phyloP scores from a whole-genome alignment of 2,113 vertebrate species.

The Gallinago jamesoni region DNA sequence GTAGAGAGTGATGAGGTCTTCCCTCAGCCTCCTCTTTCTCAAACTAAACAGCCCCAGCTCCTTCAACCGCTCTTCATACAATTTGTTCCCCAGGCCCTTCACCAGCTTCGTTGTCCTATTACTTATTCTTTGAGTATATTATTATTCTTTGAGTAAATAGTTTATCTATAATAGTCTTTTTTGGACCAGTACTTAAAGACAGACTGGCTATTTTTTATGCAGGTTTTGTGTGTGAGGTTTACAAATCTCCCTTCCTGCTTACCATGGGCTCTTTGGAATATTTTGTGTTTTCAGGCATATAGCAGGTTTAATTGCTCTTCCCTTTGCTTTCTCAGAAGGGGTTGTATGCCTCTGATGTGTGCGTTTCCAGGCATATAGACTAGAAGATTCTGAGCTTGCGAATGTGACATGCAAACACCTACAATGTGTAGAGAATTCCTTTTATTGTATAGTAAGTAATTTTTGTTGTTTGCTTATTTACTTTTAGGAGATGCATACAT shows the following conservation, averaged over 20 bases:
- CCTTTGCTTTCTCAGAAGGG: not conserved
- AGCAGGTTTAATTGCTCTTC: not conserved
- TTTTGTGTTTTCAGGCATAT: fast-evolving
- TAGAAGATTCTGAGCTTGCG: not conserved
- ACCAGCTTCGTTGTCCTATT: too few relatives aligned
- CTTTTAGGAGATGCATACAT: not conserved
- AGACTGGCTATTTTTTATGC: not conserved
- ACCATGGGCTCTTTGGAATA: fast-evolving
- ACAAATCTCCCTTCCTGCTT: not conserved
- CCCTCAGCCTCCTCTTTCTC: too few relatives aligned
- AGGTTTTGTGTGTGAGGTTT: not conserved
- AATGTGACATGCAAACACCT: fast-evolving
- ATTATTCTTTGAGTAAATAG: not conserved
- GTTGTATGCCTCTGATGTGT: not conserved
- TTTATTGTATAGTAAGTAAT: not conserved
- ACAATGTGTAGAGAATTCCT: not conserved
- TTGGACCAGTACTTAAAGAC: not conserved
- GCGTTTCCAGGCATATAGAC: not conserved
- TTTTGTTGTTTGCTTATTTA: not conserved
- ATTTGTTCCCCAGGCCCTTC: too few relatives aligned
- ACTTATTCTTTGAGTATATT: too few relatives aligned
- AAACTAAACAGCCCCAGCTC: too few relatives aligned
- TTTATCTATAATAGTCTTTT: not conserved
- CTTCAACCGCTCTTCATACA: too few relatives aligned
- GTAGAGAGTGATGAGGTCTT: too few relatives aligned